phyloP scores from a whole-genome alignment of 1,140 invertebrate genomes.

The Drosophila chauvacae region DNA sequence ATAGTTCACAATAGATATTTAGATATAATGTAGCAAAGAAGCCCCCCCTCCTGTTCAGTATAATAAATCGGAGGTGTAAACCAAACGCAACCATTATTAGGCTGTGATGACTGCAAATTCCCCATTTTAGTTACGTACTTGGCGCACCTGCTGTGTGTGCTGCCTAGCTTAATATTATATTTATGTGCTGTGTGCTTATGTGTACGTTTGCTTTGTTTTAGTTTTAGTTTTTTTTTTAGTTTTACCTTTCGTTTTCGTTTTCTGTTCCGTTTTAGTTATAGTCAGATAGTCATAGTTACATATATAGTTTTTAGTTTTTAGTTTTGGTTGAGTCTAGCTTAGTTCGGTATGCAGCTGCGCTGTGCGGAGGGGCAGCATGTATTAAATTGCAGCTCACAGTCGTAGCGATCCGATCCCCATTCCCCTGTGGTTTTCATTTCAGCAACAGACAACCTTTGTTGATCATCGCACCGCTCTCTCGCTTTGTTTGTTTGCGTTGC shows the following conservation, averaged over 20 bases:
- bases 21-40: neutral
- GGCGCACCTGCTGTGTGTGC: conserved; percentile 18
- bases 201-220: conserved; percentile 30
- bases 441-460: conserved; percentile 26
- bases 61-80: neutral
- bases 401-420: conserved; percentile 15
- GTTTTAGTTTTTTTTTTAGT: conserved; percentile 1
- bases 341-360: conserved; percentile 12
- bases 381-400: conserved; percentile 43
- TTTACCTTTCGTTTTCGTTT: neutral
- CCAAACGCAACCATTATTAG: conserved; percentile 7
- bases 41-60: neutral
- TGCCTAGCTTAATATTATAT: conserved; percentile 5
- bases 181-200: conserved; percentile 29
- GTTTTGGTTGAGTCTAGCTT: conserved; percentile 9
- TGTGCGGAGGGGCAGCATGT: conserved; percentile 23
- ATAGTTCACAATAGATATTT: neutral
- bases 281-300: conserved; percentile 10
- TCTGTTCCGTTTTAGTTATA: conserved; percentile 7
- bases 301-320: conserved; percentile 19
- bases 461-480: conserved; percentile 18
- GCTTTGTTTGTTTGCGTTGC: conserved; percentile 37
- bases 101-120: conserved; percentile 18
- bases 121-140: conserved; percentile 25
- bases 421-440: conserved; percentile 41